Base-by-base conservation (phyloP, 92 coral and sea anemone genomes). In the Porites rus region DNA sequence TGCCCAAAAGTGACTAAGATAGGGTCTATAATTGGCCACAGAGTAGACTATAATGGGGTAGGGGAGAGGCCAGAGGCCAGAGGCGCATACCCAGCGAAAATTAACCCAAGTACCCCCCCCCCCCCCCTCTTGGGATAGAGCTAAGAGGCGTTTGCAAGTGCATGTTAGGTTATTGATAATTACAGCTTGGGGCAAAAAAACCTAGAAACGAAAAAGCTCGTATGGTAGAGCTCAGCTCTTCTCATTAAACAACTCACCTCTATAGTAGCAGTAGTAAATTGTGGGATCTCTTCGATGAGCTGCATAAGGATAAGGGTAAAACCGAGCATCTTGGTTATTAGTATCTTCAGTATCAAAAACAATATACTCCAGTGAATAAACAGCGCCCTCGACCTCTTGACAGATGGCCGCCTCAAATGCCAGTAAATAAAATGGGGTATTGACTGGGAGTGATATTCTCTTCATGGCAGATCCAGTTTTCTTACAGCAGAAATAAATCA, bases 341-440 rank as follows among this genome's bases (percentile, higher is more conserved):
- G 58, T 21, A 82, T 80, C 81, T 70, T 79, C 88, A 17, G 90
- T 90, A 66, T 90, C 95, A 70, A 77, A 92, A 8, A 21, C 81
- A 51, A 92, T 71, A 28, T 65, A 77, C 69, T 92, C 95, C 72
- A 62, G 80, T 11, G 75, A 56, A 77, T 81, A 56, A 13, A 83
- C 69, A 12, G 93, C 84, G 8, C 87, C 91, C 25, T 86, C 79
- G n/a, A 92, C 93, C 51, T 90, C 84, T 78, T 92, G 95, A 67
- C 95, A 92, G 11, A 67, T 54, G 8, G 72, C 19, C 12, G 84
- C 74, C 70, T 76, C 53, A 46, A 59, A 91, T 6, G 95, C 85
- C 38, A 92, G 24, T 56, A 92, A 71, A 63, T 81, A 86, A 62
- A 92, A 92, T 11, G 95, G 91, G 19, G 64, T 64, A 19, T 7